Conservation (phyloP, 2,888 invertebrate species). For the Erebia aethiops region DNA sequence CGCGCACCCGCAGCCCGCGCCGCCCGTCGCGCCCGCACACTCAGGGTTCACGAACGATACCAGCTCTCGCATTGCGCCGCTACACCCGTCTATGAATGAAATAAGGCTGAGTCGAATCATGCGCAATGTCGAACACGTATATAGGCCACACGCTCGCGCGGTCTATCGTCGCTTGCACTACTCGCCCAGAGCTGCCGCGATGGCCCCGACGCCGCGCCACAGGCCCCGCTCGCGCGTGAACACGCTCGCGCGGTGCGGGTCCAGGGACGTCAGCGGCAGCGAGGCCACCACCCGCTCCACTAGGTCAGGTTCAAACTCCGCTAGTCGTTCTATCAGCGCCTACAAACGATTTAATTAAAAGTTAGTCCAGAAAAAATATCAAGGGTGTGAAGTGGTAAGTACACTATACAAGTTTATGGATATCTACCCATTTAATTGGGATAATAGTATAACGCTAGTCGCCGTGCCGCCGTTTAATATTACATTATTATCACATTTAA, state of each 20-base stretch:
- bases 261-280: slow-evolving; percentile 68
- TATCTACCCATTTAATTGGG: no score
- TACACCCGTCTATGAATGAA: slow-evolving; percentile 53
- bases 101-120: background rate
- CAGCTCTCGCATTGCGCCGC: slow-evolving; percentile 86
- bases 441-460: no score
- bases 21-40: slow-evolving; percentile 39
- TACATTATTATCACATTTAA: no score
- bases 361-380: no score
- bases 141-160: no score
- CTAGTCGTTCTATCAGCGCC: slow-evolving; percentile 86
- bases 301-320: slow-evolving; percentile 84
- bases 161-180: no score
- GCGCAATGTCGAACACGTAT: no score
- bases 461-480: no score
- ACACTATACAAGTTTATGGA: no score
- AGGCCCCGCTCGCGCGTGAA: slow-evolving; percentile 63
- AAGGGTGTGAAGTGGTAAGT: no score
- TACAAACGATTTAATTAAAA: slow-evolving; percentile 35
- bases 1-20: slow-evolving; percentile 65
- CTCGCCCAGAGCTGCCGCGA: slow-evolving; percentile 58
- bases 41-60: slow-evolving; percentile 69
- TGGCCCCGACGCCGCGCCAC: slow-evolving; percentile 73
- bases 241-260: slow-evolving; percentile 74
- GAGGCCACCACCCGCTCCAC: slow-evolving; percentile 87